Base-by-base conservation (phyloP, 2,888 invertebrate species). In the Mimas tiliae region DNA sequence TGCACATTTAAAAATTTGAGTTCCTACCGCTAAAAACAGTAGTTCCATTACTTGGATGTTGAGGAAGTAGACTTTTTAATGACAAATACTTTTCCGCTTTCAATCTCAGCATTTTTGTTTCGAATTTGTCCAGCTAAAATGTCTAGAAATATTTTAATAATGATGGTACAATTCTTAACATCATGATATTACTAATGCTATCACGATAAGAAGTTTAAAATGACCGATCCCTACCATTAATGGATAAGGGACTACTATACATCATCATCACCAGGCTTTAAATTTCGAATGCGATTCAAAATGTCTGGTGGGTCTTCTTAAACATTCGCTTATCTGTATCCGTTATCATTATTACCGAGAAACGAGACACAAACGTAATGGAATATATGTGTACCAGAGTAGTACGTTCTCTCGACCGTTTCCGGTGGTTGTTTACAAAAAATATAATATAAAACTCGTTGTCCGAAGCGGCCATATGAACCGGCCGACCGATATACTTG, bases 351-450 rank as follows among this genome's bases (percentile, higher is more conserved):
- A 85, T 86, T 86, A 84, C 89, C 78, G 81, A 85, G 88, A 88
- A 86, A 80, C 77, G 80, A 83, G 85, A 87, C 83, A 81, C 87
- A 84, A 83, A 81, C 87, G 85, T 91, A 91, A 91, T 92, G 90
- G 91, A 90, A 89, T 88, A 91, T 91, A 86, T 90, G 87, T 93
- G 91, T 92, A 88, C 86, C 83, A 88, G 84, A 85, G 87, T 86
- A 84, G 81, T 83, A 82, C 82, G 85, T 86, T 88, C 86, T 86
- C 85, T 85, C 80, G 85, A 76, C 81, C 84, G 87, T 92, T 93
- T 93, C 93, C 93, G 93, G 91, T 90, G 90, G 85, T 90, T 89
- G 90, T 90, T 91, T 90, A 91, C 87, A 92, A 91, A 90, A 91
- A 88, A 85, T 79, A 84, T 81, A 86, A 81, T 85, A 87, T 83